Evolutionary conservation across 2,888 invertebrate genomes (phyloP).

Genomic region (Habroteleia sp.): DNA sequence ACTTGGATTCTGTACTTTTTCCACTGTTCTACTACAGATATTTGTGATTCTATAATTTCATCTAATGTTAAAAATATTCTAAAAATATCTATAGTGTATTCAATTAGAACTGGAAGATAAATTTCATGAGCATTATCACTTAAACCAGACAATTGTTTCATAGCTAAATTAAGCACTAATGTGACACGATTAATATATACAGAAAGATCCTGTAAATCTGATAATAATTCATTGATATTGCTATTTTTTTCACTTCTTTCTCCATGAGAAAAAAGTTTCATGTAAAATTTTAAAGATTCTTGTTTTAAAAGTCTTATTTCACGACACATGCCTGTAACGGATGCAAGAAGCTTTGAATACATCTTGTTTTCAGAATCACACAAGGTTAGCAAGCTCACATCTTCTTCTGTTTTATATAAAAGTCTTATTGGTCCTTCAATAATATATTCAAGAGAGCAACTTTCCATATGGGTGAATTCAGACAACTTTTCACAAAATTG

Average conservation of each 20-base stretch:
- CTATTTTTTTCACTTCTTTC: conserved; percentile 79
- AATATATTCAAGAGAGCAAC: conserved; percentile 71
- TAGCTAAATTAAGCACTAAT: conserved; percentile 71
- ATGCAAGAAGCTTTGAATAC: conserved; percentile 89
- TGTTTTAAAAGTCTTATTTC: conserved; percentile 87
- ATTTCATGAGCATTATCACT: conserved; percentile 71
- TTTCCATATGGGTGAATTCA: conserved; percentile 69
- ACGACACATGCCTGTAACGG: conserved; percentile 89
- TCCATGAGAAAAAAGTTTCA: conserved; percentile 78
- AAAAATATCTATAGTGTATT: conserved; percentile 86
- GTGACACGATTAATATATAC: conserved; percentile 73
- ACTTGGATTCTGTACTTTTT: conserved; percentile 88
- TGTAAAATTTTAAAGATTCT: conserved; percentile 85
- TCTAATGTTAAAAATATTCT: conserved; percentile 87
- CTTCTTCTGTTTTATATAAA: conserved; percentile 83
- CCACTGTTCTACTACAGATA: conserved; percentile 87
- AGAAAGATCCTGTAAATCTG: conserved; percentile 76
- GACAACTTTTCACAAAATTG: conserved; percentile 82
- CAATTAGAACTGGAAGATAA: conserved; percentile 80
- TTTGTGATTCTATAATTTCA: conserved; percentile 83
- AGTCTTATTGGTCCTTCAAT: conserved; percentile 77
- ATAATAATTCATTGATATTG: conserved; percentile 71
- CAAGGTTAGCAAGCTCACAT: conserved; percentile 85
- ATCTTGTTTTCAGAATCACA: conserved; percentile 92
- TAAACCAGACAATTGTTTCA: conserved; percentile 74